Evolutionary conservation across 2,797 vertebrate species (phyloP), one percentile per base, ranked within the genome.

Genomic region (Sebastes aleutianus): DNA sequence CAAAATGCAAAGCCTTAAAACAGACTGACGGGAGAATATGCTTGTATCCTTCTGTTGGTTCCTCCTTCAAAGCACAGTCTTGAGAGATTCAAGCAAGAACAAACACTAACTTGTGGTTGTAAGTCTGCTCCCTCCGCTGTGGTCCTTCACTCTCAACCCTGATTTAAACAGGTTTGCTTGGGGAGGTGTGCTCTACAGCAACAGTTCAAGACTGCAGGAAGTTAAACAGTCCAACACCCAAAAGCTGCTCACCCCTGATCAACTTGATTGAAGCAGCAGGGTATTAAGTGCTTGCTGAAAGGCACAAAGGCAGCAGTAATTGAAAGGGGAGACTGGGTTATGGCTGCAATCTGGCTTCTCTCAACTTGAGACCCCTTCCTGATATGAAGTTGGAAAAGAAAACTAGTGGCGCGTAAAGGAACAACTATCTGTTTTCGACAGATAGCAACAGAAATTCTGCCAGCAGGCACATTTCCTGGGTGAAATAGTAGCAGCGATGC

Each of bases 281-380:
- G 64, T 64, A 80, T 39, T 70, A 79, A 73, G 54, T 50, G 75
- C 34, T 86, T 81, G 74, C 84, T 87, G 32, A 88, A 87, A 84
- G 77, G 77, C 69, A 86, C 70, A 72, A 76, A 78, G 66, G 83
- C 50, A 85, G 76, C 76, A 56, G 39, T 59, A 74, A 84, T 76
- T 59, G 29, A 76, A 84, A 70, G 8, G 29, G 26, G 7, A 43
- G n/a, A 62, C 65, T 50, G 24, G 4, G 68, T 59, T 43, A 53
- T n/a, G 43, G 56, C 61, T 65, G 66, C 26, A 78, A 67, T 70
- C 47, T 50, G 4, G 12, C 27, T 79, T 80, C 14, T 34, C 22
- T 47, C 26, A 70, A 26, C 65, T 72, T 70, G 34, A 79, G 66
- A 82, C 22, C 34, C 6, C 32, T 59, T 53, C 53, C 32, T 53